Percentiles rank a stretch among this genome's conserved stretches.
Evolutionary conservation across 2,888 invertebrate genomes (phyloP).

Genomic region (Chymomyza fuscimana): DNA sequence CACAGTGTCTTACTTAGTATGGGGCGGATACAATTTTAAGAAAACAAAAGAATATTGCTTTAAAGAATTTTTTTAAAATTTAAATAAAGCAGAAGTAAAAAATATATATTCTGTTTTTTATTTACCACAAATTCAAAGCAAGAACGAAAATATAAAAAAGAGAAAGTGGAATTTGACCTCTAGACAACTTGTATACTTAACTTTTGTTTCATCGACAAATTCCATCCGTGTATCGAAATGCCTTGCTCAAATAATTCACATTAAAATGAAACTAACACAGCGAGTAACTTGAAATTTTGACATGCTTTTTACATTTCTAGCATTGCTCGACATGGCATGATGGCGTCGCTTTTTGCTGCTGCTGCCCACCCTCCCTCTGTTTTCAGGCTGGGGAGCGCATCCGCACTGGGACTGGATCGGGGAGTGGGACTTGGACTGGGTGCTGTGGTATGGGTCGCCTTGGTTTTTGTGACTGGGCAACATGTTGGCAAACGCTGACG

Average conservation of each 20-base stretch:
- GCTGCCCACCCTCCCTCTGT: not conserved
- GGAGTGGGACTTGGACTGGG: not conserved
- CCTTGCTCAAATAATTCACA: conserved; percentile 42
- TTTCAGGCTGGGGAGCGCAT: conserved; percentile 33
- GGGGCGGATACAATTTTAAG: no score
- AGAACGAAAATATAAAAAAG: no score
- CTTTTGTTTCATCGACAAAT: not conserved
- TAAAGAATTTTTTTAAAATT: no score
- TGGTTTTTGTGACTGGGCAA: conserved; percentile 21
- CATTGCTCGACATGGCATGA: conserved; percentile 20
- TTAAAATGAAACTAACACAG: conserved; percentile 54
- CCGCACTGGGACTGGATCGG: not conserved
- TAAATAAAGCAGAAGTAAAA: no score
- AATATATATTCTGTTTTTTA: no score
- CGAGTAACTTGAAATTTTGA: conserved; percentile 60
- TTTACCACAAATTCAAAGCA: no score
- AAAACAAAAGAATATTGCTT: no score
- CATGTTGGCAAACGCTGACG: conserved; percentile 24
- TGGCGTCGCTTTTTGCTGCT: not conserved
- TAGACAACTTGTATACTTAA: no score
- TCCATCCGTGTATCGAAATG: conserved; percentile 22
- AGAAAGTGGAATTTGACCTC: no score
- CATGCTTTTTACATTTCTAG: conserved; percentile 71
- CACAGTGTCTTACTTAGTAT: no score
- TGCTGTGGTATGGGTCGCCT: conserved; percentile 13